phyloP scores from a whole-genome alignment of 2,888 invertebrate genomes.

The Operophtera brumata region DNA sequence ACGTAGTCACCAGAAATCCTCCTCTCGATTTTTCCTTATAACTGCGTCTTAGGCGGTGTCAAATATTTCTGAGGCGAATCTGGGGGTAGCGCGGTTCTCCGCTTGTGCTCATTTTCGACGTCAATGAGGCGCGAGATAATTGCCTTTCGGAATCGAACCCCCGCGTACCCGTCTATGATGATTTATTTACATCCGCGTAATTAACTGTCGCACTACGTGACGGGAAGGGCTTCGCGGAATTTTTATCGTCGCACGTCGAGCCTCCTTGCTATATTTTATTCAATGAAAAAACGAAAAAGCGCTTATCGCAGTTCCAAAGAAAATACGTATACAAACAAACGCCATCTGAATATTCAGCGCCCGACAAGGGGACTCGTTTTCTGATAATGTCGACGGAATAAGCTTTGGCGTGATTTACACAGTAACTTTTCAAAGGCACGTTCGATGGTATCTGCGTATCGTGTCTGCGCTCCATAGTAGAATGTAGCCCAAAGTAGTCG shows the following conservation, averaged over 20 bases:
- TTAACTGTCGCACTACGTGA: slow-evolving; percentile 80
- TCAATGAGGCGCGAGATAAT: slow-evolving; percentile 79
- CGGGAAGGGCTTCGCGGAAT: slow-evolving; percentile 72
- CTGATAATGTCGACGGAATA: slow-evolving; percentile 69
- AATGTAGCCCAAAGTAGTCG: slow-evolving; percentile 21
- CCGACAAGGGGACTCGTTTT: slow-evolving; percentile 60
- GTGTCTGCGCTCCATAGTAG: slow-evolving; percentile 29
- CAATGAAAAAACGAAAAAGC: slow-evolving; percentile 65
- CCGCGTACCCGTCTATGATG: slow-evolving; percentile 74
- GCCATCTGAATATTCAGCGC: slow-evolving; percentile 71
- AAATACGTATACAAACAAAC: slow-evolving; percentile 75
- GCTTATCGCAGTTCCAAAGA: slow-evolving; percentile 72
- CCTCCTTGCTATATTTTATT: slow-evolving; percentile 71
- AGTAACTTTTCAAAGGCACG: slow-evolving; percentile 56
- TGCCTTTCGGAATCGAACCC: slow-evolving; percentile 76
- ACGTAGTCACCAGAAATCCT: slow-evolving; percentile 65
- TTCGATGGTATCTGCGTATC: slow-evolving; percentile 47
- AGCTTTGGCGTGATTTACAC: slow-evolving; percentile 66
- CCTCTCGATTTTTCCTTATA: slow-evolving; percentile 68
- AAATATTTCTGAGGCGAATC: slow-evolving; percentile 64
- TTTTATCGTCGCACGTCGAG: slow-evolving; percentile 71
- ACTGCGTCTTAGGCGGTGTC: slow-evolving; percentile 63
- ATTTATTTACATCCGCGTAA: slow-evolving; percentile 80
- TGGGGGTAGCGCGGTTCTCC: slow-evolving; percentile 46
- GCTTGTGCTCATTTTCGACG: slow-evolving; percentile 69